Conservation (phyloP, 2,797 vertebrate genomes). For the Sternotherus odoratus region DNA sequence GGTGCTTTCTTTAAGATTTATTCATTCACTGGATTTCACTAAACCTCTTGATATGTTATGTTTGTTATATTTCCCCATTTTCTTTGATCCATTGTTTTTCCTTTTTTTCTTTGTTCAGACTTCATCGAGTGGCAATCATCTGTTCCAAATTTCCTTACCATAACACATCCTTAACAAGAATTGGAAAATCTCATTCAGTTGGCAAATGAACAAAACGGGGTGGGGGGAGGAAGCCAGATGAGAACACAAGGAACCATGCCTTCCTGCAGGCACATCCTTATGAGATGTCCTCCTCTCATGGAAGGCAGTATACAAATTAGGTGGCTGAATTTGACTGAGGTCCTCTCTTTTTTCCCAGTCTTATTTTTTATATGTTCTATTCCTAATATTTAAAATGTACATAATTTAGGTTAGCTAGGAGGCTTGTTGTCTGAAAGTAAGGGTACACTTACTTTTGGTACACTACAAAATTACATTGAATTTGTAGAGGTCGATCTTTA, state of each 20-base stretch:
- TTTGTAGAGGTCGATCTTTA: too few species aligned
- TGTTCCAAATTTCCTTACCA: not conserved
- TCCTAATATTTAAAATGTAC: constrained; percentile 3
- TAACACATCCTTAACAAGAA: not conserved
- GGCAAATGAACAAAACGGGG: not conserved
- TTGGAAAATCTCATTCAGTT: not conserved
- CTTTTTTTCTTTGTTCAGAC: not conserved
- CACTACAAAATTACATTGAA: too few species aligned
- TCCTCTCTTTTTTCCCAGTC: not conserved
- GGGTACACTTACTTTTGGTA: too few species aligned
- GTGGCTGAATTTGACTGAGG: not conserved
- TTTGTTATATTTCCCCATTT: not conserved
- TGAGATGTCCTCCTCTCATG: not conserved
- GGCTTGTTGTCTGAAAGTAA: not conserved
- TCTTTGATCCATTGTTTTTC: not conserved
- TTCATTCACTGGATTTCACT: not conserved
- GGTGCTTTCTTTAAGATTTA: not conserved
- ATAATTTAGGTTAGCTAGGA: not conserved
- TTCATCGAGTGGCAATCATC: not conserved
- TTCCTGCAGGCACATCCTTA: not conserved
- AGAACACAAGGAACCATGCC: not conserved
- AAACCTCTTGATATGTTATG: not conserved
- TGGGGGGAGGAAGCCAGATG: not conserved
- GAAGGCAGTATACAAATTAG: not conserved
- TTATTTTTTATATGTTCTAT: not conserved